Evolutionary conservation across 2,888 invertebrate species (phyloP).

Genomic region (Dicranocentrus wangi): DNA sequence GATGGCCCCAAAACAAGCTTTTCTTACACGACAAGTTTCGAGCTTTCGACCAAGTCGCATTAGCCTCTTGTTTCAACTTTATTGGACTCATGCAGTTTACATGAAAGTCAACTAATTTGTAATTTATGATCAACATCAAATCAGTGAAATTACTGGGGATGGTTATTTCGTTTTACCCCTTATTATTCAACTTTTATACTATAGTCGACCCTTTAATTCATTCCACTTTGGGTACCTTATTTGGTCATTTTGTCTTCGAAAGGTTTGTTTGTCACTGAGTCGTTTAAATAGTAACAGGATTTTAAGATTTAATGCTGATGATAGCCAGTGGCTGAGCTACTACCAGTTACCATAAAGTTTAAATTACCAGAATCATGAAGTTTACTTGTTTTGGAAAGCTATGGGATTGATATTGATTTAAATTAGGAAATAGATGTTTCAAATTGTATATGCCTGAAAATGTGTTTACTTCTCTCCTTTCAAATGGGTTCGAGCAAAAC

Average conservation of each 20-base stretch:
- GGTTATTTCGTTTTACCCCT: constrained; percentile 3
- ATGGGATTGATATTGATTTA: constrained; percentile 46
- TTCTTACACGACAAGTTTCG: neutral
- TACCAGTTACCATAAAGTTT: neutral
- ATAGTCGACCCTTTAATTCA: constrained; percentile 17
- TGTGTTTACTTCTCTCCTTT: no score
- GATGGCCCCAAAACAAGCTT: constrained; percentile 28
- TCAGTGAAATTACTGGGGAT: constrained; percentile 34
- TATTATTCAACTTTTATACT: constrained; percentile 23
- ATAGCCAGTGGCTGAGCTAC: neutral
- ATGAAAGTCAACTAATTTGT: constrained; percentile 62
- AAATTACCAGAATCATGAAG: neutral
- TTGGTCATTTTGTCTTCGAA: constrained; percentile 55
- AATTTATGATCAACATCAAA: constrained; percentile 54
- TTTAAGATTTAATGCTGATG: constrained; percentile 28
- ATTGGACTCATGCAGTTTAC: constrained; percentile 40
- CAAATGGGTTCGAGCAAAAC: no score
- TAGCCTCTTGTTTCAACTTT: neutral
- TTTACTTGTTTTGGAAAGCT: constrained; percentile 50
- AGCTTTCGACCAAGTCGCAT: neutral
- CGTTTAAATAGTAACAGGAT: constrained; percentile 38
- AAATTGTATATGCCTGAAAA: no score
- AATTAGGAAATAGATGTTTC: no score
- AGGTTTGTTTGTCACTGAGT: constrained; percentile 41
- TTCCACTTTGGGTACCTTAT: constrained; percentile 40